These are phyloP conservation scores for Podabrus alpinus DNA, from an alignment of 2,888 invertebrate genomes.

Conservation along the genomic window DNA sequence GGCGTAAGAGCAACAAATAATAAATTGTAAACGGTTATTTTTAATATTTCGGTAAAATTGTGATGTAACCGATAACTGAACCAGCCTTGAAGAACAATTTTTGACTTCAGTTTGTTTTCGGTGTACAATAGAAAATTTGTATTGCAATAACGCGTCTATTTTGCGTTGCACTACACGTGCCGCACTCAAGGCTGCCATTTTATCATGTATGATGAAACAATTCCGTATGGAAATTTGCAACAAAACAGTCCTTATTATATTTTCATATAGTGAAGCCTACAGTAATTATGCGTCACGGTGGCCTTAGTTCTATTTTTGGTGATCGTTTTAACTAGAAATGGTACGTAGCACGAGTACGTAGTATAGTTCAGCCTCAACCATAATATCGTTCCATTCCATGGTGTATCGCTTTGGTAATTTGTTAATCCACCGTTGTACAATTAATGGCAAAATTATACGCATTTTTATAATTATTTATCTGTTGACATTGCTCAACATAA, in stretches of 20 bases:
- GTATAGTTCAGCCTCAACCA: background rate
- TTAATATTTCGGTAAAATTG: background rate
- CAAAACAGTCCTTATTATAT: slow-evolving; percentile 8
- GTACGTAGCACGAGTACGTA: background rate
- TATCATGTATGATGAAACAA: slow-evolving; percentile 22
- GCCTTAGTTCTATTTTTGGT: background rate
- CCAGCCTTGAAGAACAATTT: background rate
- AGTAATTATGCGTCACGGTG: background rate
- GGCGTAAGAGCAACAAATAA: slow-evolving; percentile 20
- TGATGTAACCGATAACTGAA: slow-evolving; percentile 3
- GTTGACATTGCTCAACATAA: background rate
- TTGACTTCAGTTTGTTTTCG: background rate
- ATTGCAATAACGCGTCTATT: slow-evolving; percentile 9
- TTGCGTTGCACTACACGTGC: slow-evolving; percentile 31
- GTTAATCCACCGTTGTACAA: background rate
- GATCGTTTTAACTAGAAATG: background rate
- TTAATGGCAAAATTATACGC: background rate
- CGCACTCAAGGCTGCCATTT: slow-evolving; percentile 21
- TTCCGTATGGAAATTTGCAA: slow-evolving; percentile 3
- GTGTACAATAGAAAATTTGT: background rate
- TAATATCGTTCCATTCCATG: background rate
- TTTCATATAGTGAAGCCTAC: background rate
- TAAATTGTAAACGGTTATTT: background rate
- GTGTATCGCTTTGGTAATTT: background rate
- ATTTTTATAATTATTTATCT: background rate